Base-by-base conservation (phyloP, 2,113 vertebrate species). In the Parotia lawesii region DNA sequence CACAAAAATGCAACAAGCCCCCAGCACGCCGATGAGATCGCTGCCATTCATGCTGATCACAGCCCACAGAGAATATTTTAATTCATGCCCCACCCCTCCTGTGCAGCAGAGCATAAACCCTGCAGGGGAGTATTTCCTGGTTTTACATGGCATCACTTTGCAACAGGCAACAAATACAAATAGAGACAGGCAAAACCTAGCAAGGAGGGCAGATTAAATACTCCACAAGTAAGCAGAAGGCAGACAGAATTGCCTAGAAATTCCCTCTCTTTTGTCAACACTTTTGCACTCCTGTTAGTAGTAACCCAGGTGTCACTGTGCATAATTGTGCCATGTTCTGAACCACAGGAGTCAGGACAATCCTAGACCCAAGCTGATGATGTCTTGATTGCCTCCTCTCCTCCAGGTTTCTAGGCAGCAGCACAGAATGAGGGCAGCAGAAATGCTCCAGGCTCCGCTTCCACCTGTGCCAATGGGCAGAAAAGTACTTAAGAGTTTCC, bases 351-450 rank as follows among this genome's bases (percentile, higher is more conserved):
- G 44, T 38, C 69, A 84, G 56, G 60, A 60, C 33, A 78, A 71
- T 40, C 40, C 81, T 44, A 58, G 47, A 71, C 19, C 20, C 47
- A 74, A 38, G 65, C 47, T 81, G 73, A 77, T 1, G 1, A 20
- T 0, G 1, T 35, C 35, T 51, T 40, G 61, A 71, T 11, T 48
- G 53, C 44, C 65, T 74, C 29, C 31, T 61, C 50, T 76, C 27
- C 69, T 48, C 33, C 57, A 66, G 29, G 53, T 87, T 91, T 82
- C 70, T 16, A 85, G 56, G 93, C 87, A 92, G 93, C 72, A 86
- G 56, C 83, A 94, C 0, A 2, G 58, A 86, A 56, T 5, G 8
- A 58, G 33, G 50, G 58, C 79, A 94, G 80, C 69, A 89, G 48
- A 83, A 89, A 47, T 22, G 38, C 37, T 56, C n/a, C 33, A 56